Conservation (phyloP, 2,113 vertebrate genomes). For the Cephalopterus ornatus region DNA sequence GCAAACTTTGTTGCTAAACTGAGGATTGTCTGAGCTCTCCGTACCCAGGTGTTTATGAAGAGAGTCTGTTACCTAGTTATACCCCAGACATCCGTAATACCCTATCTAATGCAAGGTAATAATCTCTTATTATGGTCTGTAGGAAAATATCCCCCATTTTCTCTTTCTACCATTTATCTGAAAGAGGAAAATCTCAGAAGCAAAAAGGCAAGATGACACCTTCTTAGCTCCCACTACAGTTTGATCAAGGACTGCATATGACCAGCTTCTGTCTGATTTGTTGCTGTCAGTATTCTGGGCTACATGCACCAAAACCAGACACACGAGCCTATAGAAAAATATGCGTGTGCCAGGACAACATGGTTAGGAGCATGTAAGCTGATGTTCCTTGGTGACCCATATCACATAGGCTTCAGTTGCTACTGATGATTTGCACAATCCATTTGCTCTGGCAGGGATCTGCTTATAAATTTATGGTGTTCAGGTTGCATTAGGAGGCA, state of each 20-base stretch:
- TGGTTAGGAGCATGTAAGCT: not conserved
- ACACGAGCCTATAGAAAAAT: not conserved
- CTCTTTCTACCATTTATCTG: not conserved
- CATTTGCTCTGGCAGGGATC: not conserved
- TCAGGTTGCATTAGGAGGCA: not conserved
- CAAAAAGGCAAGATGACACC: not conserved
- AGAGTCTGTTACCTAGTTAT: not conserved
- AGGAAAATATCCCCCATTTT: not conserved
- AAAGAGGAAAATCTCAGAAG: not conserved
- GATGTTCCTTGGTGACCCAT: not conserved
- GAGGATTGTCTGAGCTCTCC: not conserved
- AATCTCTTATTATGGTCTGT: not conserved
- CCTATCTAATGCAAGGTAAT: not conserved
- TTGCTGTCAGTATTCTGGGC: not conserved
- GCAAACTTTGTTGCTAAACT: not conserved
- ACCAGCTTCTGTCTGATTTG: not conserved
- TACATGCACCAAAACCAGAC: accelerated
- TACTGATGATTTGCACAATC: too few relatives aligned
- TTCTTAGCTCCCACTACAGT: not conserved
- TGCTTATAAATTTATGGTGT: not conserved
- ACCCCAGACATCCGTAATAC: not conserved
- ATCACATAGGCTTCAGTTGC: not conserved
- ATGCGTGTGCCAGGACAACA: not conserved
- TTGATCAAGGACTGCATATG: not conserved
- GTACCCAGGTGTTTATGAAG: not conserved